Base-by-base conservation (phyloP, 2,113 vertebrate genomes). In the Limanda limanda region DNA sequence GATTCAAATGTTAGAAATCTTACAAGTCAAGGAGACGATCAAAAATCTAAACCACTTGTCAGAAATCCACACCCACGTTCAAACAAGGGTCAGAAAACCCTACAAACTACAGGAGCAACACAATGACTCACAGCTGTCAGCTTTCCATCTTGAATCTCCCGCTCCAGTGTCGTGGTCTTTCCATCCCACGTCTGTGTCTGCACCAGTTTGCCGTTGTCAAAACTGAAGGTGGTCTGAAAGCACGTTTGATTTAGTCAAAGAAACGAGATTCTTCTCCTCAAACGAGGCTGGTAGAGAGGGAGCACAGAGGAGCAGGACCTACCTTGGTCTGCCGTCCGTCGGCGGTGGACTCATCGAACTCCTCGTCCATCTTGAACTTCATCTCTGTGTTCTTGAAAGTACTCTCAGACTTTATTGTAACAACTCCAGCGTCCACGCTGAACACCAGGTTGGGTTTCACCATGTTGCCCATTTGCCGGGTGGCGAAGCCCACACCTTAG, bases 301-400 rank as follows among this genome's bases (percentile, higher is more conserved):
- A 31, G 31, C 31, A 31, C 31, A 31, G 31, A 31, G 31, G 31
- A 1, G 1, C 15, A 18, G 2, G 48, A 21, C 67, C 85, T 85
- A 97, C 97, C 95, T 95, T 97, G 12, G 95, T 92, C 69, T 94
- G 95, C 31, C 97, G 91, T 58, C 96, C 95, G 55, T 98, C 97
- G 58, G 96, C 95, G 2, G 97, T 98, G 0, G 86, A 95, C 94
- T 98, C 97, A 2, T 97, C 95, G 76, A 97, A 97, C 62, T 97
- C 95, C 20, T 96, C 94, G 12, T 94, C 92, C 54, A 97, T 76
- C 80, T 95, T 97, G 88, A 98, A 98, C 68, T 91, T 93, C n/a
- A 96, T 89, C 13, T 86, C 93, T 21, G 95, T 95, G 2, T 90
- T 96, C 91, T 97, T 98, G 84, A 98, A 95, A 0, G 95, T 91